phyloP scores from a whole-genome alignment of 37 sponge, comb jelly and placozoan species.

The Geodia barretti region DNA sequence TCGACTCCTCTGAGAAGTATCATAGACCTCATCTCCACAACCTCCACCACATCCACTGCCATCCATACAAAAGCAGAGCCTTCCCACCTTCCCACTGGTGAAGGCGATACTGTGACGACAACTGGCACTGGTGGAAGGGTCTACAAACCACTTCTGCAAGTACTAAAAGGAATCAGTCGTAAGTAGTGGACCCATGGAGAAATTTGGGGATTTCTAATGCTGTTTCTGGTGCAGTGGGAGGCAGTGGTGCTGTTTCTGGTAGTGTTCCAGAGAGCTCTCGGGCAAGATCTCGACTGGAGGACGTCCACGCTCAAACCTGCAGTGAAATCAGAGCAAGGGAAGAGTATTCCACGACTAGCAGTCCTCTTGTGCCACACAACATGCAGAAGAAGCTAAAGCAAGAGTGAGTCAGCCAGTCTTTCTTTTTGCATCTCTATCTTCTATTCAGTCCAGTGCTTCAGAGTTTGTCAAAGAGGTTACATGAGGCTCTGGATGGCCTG shows the following conservation, averaged over 20 bases:
- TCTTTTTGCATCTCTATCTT: background rate
- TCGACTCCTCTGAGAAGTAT: background rate
- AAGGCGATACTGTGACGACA: background rate
- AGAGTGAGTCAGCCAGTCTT: conserved; percentile 16
- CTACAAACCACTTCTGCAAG: background rate
- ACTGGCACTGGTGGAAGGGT: background rate
- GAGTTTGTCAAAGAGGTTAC: background rate
- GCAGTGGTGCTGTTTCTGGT: background rate
- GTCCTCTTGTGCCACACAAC: background rate
- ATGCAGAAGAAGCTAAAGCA: background rate
- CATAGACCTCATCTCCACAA: background rate
- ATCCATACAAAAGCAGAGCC: too few species aligned
- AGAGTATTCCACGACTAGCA: background rate
- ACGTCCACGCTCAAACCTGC: background rate
- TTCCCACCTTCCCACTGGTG: too few species aligned
- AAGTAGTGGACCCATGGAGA: too few species aligned
- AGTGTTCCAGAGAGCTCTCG: background rate
- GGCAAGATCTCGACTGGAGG: conserved; percentile 6
- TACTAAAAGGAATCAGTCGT: background rate
- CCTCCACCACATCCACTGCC: background rate
- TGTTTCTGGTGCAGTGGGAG: background rate
- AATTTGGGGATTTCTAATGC: too few species aligned
- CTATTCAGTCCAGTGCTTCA: conserved; percentile 12
- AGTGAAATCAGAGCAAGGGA: background rate
- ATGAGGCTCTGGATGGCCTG: background rate